phyloP scores from a whole-genome alignment of 2,113 vertebrate genomes.

The Mustela nigripes region DNA sequence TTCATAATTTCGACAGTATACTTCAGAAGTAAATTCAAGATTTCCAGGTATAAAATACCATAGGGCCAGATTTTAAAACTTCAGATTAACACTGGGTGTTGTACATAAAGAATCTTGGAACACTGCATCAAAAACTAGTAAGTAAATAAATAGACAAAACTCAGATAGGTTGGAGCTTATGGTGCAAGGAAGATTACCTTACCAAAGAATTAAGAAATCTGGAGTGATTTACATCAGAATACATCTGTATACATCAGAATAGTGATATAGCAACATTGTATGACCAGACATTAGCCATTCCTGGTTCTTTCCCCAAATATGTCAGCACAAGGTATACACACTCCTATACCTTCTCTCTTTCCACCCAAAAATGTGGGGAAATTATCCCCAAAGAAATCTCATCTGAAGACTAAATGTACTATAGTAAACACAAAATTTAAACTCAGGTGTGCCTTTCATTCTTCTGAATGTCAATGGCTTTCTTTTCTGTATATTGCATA shows the following conservation, averaged over 20 bases:
- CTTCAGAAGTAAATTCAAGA: slow-evolving; percentile 15
- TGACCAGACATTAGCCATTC: neutral
- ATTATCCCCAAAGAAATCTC: neutral
- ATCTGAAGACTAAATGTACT: slow-evolving; percentile 31
- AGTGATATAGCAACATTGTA: neutral
- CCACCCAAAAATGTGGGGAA: neutral
- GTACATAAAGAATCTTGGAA: no score
- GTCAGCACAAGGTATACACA: neutral
- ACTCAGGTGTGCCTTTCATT: slow-evolving; percentile 10
- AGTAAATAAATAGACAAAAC: no score
- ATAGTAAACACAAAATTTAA: slow-evolving; percentile 53
- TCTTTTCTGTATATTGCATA: slow-evolving; percentile 24
- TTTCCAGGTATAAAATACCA: slow-evolving; percentile 21
- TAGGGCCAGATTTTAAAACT: slow-evolving; percentile 15
- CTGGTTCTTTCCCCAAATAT: neutral
- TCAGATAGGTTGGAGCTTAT: neutral
- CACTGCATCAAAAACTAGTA: no score
- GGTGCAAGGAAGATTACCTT: neutral
- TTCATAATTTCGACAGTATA: slow-evolving; percentile 5
- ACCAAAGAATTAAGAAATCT: slow-evolving; percentile 12
- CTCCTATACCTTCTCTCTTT: neutral
- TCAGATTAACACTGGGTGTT: neutral
- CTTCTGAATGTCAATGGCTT: neutral
- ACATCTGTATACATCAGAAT: neutral
- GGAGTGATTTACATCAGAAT: neutral